These are phyloP conservation scores for Macrostomum lignano DNA, from an alignment of 1,140 invertebrate species.

Conservation along the genomic window DNA sequence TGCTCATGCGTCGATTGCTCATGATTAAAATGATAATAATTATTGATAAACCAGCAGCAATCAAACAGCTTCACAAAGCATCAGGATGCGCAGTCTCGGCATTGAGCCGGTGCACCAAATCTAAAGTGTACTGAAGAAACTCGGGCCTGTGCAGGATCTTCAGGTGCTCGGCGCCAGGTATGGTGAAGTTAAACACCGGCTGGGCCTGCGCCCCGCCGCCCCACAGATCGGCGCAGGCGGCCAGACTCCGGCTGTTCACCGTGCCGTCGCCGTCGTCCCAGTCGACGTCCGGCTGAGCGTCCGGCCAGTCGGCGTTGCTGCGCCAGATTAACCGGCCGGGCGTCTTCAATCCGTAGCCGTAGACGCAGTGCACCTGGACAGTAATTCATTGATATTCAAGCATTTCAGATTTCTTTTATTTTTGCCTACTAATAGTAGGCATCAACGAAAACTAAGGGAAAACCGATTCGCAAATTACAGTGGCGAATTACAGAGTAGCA, in stretches of 20 bases:
- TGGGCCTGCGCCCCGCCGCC: conserved; percentile 39
- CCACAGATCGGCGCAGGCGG: conserved; percentile 39
- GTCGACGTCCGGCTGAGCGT: conserved; percentile 40
- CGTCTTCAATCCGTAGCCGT: conserved; percentile 47
- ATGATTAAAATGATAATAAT: too few relatives aligned
- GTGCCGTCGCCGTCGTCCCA: conserved; percentile 67
- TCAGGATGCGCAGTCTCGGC: too few relatives aligned
- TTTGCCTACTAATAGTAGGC: too few relatives aligned
- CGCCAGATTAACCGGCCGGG: conserved; percentile 31
- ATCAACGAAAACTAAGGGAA: too few relatives aligned
- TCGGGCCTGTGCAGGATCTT: conserved; percentile 13
- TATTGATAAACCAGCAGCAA: too few relatives aligned
- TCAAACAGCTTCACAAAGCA: too few relatives aligned
- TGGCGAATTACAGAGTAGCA: too few relatives aligned
- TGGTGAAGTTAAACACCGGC: conserved; percentile 35
- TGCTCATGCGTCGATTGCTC: too few relatives aligned
- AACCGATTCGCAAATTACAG: too few relatives aligned
- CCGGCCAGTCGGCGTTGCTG: conserved; percentile 25
- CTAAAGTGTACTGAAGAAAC: conserved; percentile 12
- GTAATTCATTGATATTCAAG: too few relatives aligned
- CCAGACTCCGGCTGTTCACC: conserved; percentile 49
- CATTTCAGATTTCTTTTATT: too few relatives aligned
- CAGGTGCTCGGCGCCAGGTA: conserved; percentile 45
- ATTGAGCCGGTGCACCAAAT: too few relatives aligned
- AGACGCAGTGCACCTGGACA: conserved; percentile 60